Evolutionary conservation across 2,797 vertebrate species (phyloP).

Genomic region (Lithobates pipiens): DNA sequence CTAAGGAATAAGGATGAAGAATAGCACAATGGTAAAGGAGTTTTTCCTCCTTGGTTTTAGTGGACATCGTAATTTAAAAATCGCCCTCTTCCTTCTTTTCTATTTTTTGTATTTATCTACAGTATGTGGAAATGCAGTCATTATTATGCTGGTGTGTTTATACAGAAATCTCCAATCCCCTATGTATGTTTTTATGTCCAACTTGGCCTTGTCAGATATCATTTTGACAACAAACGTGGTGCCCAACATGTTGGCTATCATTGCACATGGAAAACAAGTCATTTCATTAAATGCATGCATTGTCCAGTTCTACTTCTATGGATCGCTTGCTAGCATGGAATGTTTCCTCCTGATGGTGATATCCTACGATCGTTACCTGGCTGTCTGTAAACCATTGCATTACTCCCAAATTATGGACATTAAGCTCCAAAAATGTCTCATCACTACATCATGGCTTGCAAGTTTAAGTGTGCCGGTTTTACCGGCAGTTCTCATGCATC

Average conservation of each 20-base stretch:
- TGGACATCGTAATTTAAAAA: background rate
- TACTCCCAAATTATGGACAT: slow-evolving; percentile 51
- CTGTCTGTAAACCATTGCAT: slow-evolving; percentile 61
- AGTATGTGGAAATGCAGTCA: slow-evolving; percentile 13
- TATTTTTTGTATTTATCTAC: slow-evolving; percentile 9
- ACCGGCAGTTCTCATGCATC: slow-evolving; percentile 56
- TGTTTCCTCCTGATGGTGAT: slow-evolving; percentile 50
- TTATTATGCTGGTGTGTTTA: slow-evolving; percentile 21
- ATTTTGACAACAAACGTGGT: slow-evolving; percentile 23
- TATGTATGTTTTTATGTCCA: slow-evolving; percentile 48
- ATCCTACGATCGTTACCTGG: slow-evolving; percentile 62
- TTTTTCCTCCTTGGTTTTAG: slow-evolving; percentile 22
- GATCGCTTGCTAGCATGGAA: slow-evolving; percentile 7
- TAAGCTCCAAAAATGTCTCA: slow-evolving; percentile 28
- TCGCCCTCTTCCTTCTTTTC: slow-evolving; percentile 6
- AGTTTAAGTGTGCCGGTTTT: slow-evolving; percentile 58
- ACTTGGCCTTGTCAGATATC: slow-evolving; percentile 36
- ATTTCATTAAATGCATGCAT: slow-evolving; percentile 18
- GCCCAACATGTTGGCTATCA: slow-evolving; percentile 17
- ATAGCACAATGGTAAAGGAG: background rate
- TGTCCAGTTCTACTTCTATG: slow-evolving; percentile 39
- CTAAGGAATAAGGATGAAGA: background rate
- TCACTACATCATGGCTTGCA: slow-evolving; percentile 51
- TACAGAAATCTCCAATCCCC: slow-evolving; percentile 24
- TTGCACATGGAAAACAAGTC: background rate